Percentiles rank a stretch among this genome's conserved stretches.
Evolutionary conservation across 2,797 vertebrate genomes (phyloP).

Genomic region (Rousettus madagascariensis): DNA sequence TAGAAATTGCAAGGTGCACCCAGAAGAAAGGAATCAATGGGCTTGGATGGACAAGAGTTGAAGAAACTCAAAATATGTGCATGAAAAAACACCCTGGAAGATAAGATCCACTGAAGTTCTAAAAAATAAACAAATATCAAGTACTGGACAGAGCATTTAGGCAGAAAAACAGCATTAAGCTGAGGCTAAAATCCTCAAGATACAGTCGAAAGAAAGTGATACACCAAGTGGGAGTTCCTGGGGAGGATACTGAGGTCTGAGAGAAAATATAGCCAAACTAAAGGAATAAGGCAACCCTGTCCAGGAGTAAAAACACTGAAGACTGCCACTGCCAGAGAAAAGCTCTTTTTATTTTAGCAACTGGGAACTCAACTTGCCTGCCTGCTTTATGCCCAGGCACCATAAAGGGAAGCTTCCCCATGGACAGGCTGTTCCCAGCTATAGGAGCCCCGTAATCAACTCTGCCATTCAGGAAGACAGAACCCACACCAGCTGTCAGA

Average conservation of each 20-base stretch:
- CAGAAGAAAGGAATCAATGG: background rate
- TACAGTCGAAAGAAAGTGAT: too few relatives aligned
- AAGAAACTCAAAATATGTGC: background rate
- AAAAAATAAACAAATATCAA: background rate
- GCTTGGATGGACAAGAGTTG: background rate
- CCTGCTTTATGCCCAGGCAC: background rate
- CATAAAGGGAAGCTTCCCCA: background rate
- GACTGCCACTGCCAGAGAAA: background rate
- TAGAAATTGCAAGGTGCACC: background rate
- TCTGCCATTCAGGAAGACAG: background rate
- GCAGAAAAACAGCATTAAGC: background rate
- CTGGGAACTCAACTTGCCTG: background rate
- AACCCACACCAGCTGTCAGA: background rate
- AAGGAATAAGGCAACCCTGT: background rate
- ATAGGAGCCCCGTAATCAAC: background rate
- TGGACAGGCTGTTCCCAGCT: background rate
- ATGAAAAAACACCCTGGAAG: background rate
- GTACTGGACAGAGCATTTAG: background rate
- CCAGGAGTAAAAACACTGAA: background rate
- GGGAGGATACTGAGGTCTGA: background rate
- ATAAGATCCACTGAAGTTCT: background rate
- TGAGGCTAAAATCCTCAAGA: background rate
- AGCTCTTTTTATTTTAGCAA: background rate
- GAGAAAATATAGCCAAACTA: background rate
- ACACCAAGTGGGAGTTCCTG: background rate